These are phyloP conservation scores for Melitaea athalia DNA, from an alignment of 2,888 invertebrate species.

Conservation along the genomic window DNA sequence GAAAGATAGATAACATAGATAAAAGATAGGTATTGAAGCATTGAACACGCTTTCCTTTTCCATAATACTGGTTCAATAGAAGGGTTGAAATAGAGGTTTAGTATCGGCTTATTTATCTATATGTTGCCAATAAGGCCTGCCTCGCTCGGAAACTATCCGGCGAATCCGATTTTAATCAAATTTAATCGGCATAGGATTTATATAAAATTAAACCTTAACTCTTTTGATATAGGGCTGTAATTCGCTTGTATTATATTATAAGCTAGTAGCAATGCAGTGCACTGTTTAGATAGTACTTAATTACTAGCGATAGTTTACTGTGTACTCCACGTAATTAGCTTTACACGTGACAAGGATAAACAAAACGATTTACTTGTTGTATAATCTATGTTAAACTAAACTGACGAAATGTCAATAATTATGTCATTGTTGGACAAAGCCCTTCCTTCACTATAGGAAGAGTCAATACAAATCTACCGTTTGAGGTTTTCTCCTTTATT, in stretches of 20 bases:
- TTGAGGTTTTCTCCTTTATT: too few relatives aligned
- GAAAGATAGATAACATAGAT: neutral
- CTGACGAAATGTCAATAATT: too few relatives aligned
- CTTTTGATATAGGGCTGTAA: neutral
- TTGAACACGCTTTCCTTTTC: neutral
- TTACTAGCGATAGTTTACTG: neutral
- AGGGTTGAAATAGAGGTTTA: conserved; percentile 12
- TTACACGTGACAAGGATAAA: neutral
- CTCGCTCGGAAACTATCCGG: conserved; percentile 23
- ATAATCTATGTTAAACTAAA: too few relatives aligned
- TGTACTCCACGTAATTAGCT: neutral
- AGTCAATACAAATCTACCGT: too few relatives aligned
- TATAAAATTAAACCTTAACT: neutral
- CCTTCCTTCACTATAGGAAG: too few relatives aligned
- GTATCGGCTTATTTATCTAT: conserved; percentile 17
- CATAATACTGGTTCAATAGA: conserved; percentile 11
- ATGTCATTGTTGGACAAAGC: too few relatives aligned
- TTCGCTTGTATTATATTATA: neutral
- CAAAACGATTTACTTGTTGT: neutral
- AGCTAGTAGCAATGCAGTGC: conserved; percentile 3
- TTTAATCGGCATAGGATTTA: conserved; percentile 16
- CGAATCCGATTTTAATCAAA: conserved; percentile 35
- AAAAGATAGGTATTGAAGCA: neutral
- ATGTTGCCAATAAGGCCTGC: conserved; percentile 26
- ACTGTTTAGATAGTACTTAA: neutral